phyloP scores from a whole-genome alignment of 2,888 invertebrate species.

The Perizoma flavofasciatum region DNA sequence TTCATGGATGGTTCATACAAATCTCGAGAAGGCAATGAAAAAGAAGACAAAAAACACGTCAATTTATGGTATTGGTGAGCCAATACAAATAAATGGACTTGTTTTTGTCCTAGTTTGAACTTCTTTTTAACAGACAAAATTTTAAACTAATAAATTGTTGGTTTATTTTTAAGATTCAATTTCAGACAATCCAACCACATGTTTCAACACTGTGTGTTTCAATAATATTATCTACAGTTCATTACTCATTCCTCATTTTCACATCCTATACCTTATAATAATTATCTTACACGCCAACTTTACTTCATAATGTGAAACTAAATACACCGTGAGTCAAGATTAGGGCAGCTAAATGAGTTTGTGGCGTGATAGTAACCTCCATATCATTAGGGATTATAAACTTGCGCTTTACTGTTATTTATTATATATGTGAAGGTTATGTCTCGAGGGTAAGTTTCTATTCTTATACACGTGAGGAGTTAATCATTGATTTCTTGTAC shows the following conservation, averaged over 20 bases:
- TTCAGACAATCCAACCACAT: too few species aligned
- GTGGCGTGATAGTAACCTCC: slow-evolving; percentile 70
- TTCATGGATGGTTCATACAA: too few species aligned
- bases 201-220: too few species aligned
- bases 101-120: too few species aligned
- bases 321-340: slow-evolving; percentile 67
- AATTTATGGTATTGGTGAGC: too few species aligned
- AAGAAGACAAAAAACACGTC: too few species aligned
- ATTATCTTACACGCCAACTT: slow-evolving; percentile 56
- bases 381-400: slow-evolving; percentile 60
- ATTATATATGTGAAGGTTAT: slow-evolving; percentile 14
- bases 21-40: too few species aligned
- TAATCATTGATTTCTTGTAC: slow-evolving; percentile 1
- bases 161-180: too few species aligned
- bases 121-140: too few species aligned
- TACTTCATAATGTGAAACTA: slow-evolving; percentile 69
- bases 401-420: slow-evolving; percentile 47
- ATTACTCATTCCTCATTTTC: slow-evolving; percentile 40
- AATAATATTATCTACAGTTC: slow-evolving; percentile 38
- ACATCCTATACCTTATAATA: slow-evolving; percentile 56
- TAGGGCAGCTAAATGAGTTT: slow-evolving; percentile 73
- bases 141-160: too few species aligned
- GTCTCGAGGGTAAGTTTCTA: slow-evolving; percentile 2
- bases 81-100: too few species aligned
- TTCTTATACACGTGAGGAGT: background rate